Evolutionary conservation across 2,888 invertebrate species (phyloP), one percentile per base, ranked within the genome.

Genomic region (Lasioglossum pauxillum): DNA sequence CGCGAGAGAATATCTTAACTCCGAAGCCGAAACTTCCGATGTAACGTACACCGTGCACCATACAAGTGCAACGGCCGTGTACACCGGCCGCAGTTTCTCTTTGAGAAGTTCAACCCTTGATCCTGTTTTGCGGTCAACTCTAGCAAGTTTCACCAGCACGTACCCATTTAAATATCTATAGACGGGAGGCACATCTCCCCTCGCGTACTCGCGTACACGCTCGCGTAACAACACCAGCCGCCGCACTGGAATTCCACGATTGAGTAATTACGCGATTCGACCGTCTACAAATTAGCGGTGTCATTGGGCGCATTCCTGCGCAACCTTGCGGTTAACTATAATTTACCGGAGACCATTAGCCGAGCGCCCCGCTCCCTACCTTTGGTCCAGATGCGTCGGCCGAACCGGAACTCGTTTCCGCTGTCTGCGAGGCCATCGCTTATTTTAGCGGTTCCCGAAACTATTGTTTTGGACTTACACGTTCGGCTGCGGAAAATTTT

Each of bases 51-150:
- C 23, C 69, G 75, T 60, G 76, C 71, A 78, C 60, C n/a, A 14
- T 67, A 19, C 84, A 80, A 86, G 81, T 71, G 84, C 75, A 31
- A 69, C 41, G 44, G 75, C 64, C 64, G 49, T n/a, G 73, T 78
- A 73, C 75, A 64, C 46, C 67, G 69, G 35, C 49, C 72, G 44
- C 44, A 60, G 74, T 77, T 75, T 60, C 84, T 64, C 86, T 89
- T 89, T 89, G 90, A 86, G 82, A 90, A 84, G 69, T 86, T 82
- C 75, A 78, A 67, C 80, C 83, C 84, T 89, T 85, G 90, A 89
- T 90, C 77, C 87, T 82, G 67, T 83, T 86, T 81, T 74, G 89
- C 77, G 89, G 88, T 89, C 90, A 86, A 83, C 88, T 82, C 82
- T 41, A 69, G 89, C 38, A 89, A 90, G 87, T 90, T 90, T 73